phyloP scores from a whole-genome alignment of 2,888 invertebrate genomes.

The Chymomyza fuscimana region DNA sequence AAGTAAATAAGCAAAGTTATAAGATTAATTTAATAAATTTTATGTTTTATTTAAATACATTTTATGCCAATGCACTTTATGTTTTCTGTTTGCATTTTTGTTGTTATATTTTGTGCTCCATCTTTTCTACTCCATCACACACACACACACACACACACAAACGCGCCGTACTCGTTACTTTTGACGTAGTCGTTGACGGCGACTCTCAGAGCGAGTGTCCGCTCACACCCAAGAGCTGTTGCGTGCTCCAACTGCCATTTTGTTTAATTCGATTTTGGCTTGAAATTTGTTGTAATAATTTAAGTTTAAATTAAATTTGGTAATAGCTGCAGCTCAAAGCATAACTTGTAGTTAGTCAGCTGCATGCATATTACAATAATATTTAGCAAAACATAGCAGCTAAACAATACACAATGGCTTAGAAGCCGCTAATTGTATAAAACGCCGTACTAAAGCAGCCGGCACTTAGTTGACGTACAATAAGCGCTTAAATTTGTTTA shows the following conservation, averaged over 20 bases:
- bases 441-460: neutral
- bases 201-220: constrained; percentile 42
- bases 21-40: neutral
- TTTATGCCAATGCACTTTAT: constrained; percentile 23
- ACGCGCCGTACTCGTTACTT: constrained; percentile 47
- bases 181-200: constrained; percentile 17
- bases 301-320: neutral
- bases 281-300: constrained; percentile 51
- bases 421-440: constrained; percentile 33
- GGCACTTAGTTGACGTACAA: neutral
- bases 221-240: constrained; percentile 60
- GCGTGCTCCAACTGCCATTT: constrained; percentile 77
- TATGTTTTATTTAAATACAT: constrained; percentile 22
- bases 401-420: neutral
- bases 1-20: neutral
- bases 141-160: constrained; percentile 19
- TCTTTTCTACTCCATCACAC: constrained; percentile 56
- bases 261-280: constrained; percentile 67
- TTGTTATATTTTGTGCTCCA: constrained; percentile 60
- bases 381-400: constrained; percentile 23
- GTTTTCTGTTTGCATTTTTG: constrained; percentile 51
- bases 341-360: neutral
- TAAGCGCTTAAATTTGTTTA: neutral
- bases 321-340: neutral
- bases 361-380: constrained; percentile 7